Evolutionary conservation across 1,140 invertebrate species (phyloP), one percentile per base, ranked within the genome.

Genomic region (Drosophila nebulosa): DNA sequence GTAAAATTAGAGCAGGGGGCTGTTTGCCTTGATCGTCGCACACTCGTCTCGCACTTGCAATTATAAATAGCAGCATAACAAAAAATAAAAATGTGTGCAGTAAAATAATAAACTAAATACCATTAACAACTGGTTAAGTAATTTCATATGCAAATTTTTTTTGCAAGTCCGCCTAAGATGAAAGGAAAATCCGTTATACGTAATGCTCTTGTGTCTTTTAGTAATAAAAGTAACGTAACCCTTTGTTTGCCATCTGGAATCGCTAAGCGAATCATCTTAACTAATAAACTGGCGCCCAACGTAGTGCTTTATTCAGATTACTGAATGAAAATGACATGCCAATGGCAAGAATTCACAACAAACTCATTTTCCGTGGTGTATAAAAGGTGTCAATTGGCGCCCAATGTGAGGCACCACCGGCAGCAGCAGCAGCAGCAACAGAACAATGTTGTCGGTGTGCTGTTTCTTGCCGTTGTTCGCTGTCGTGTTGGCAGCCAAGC

Each of bases 401-500:
- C 56, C 50, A 63, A 73, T 10, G 4, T 12, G 27, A 12, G 53
- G 21, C 62, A 55, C 50, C 39, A 56, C 52, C 56, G 63, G 0
- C 39, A 79, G 66, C 70, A 79, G 79, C 76, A 79, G 79, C 55
- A 70, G 72, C 65, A 80, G 39, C 39, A 46, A 46, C 39, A 55
- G 30, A 46, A 46, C 39, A 55, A 55, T 55, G 52, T 55, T 74
- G 66, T 84, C 75, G 77, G 39, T 46, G 16, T 46, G 39, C 39
- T 46, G 39, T 46, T 46, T 18, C 16, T 52, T 78, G 69, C 72
- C 63, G 65, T 30, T 86, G 81, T 84, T 77, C 65, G 69, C 57
- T 86, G 80, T 84, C 81, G 78, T 84, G 81, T 86, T 78, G 77
- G 77, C 80, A 84, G 81, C 80, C 80, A 86, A 80, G 81, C 80